Evolutionary conservation across 2,113 vertebrate genomes (phyloP), one percentile per base, ranked within the genome.

Genomic region (Misgurnus anguillicaudatus): DNA sequence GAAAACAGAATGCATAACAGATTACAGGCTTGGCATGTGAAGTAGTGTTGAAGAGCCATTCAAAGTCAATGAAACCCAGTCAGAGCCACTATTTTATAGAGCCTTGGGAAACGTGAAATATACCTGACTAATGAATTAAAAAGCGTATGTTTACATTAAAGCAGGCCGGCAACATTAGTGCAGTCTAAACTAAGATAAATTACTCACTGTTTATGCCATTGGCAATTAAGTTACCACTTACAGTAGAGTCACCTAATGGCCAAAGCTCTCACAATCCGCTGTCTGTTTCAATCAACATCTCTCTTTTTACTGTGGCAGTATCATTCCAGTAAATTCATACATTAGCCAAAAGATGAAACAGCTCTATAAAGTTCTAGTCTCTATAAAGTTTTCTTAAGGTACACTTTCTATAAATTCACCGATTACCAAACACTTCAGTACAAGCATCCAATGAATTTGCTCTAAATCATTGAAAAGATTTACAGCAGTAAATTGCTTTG

Each of bases 21-120:
- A 78, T 78, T 69, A 68, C 65, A 68, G 65, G 76, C 66, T 70
- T 70, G 77, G 77, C 31, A 62, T 78, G 77, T 47, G 45, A 53
- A 69, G 77, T 48, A 48, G 57, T 9, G 45, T 41, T 78, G 55
- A 62, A 78, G 77, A 62, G 55, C 51, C 38, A 61, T 78, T 70
- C 65, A 78, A 38, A 78, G 55, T 61, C 7, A 78, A 24, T 61
- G 16, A 16, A 69, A 78, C 24, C 61, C 5, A 69, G 42, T 24
- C n/a, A 74, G 36, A 45, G 57, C 3, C 2, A n/a, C n/a, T 57
- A 57, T 57, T 19, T 19, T 57, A n/a, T n/a, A 57, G 5, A 19
- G 53, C 48, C 13, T 45, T 74, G 7, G 47, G 41, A 13, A 61
- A 47, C 71, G 17, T 62, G 7, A 24, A 47, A 61, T 7, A 45